Percentiles rank a stretch among this genome's conserved stretches.
phyloP scores from a whole-genome alignment of 2,888 invertebrate genomes.

The Nyleta sp. region DNA sequence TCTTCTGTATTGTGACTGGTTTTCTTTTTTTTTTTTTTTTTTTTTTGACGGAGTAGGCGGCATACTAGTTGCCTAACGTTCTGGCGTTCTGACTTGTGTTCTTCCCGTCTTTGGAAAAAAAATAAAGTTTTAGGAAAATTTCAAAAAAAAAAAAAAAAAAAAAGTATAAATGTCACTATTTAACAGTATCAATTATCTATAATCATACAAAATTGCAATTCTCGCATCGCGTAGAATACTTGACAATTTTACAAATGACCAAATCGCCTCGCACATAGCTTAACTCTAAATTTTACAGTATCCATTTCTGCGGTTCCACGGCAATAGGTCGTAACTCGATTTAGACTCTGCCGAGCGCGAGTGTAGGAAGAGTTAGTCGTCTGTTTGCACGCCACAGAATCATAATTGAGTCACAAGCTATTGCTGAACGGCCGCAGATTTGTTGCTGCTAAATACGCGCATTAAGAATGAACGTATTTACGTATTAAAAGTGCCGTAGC shows the following conservation, averaged over 20 bases:
- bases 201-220: too few species aligned
- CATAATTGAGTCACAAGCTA: constrained; percentile 23
- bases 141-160: too few species aligned
- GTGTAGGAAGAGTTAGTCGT: constrained; percentile 6
- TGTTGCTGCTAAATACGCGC: constrained; percentile 13
- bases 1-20: too few species aligned
- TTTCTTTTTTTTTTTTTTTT: too few species aligned
- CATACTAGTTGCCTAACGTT: too few species aligned
- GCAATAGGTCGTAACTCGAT: constrained; percentile 27
- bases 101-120: too few species aligned
- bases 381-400: constrained; percentile 14
- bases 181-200: too few species aligned
- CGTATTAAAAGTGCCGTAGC: neutral
- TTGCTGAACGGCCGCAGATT: constrained; percentile 9
- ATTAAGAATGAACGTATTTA: constrained; percentile 8
- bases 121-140: too few species aligned
- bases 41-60: too few species aligned
- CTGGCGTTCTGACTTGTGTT: too few species aligned
- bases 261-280: neutral
- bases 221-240: too few species aligned
- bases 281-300: constrained; percentile 17
- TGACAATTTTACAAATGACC: neutral
- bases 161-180: too few species aligned
- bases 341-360: constrained; percentile 3
- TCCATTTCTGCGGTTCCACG: constrained; percentile 17